Conservation (phyloP, 2,797 vertebrate species). For the Malacoctenus gilli region DNA sequence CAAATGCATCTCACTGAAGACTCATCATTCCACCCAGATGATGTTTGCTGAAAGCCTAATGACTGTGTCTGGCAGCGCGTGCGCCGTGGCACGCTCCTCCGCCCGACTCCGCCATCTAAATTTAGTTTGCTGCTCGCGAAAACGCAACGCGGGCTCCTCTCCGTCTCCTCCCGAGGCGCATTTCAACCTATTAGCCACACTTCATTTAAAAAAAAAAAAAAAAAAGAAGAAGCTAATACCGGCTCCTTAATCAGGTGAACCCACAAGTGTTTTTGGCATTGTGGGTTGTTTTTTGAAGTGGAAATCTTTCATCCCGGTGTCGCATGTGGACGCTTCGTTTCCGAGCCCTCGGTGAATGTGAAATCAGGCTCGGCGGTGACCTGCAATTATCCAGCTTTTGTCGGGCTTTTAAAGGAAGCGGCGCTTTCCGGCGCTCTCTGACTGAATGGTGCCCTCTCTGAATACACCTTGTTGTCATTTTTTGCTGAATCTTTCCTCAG, state of each 20-base stretch:
- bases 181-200: slow-evolving; percentile 50
- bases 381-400: slow-evolving; percentile 7
- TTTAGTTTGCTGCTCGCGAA: slow-evolving; percentile 58
- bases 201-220: too few relatives aligned
- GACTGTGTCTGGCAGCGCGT: slow-evolving; percentile 42
- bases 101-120: slow-evolving; percentile 64
- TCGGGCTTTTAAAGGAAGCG: background rate
- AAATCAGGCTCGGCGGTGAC: slow-evolving; percentile 3
- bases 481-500: too few relatives aligned
- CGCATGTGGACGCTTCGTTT: too few relatives aligned
- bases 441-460: too few relatives aligned
- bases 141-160: slow-evolving; percentile 19
- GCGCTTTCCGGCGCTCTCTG: too few relatives aligned
- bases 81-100: slow-evolving; percentile 41
- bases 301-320: slow-evolving; percentile 20
- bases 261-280: slow-evolving; percentile 15
- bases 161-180: slow-evolving; percentile 34
- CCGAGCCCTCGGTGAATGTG: background rate
- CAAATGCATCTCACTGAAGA: slow-evolving; percentile 62
- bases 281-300: background rate
- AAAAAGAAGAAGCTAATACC: slow-evolving; percentile 14
- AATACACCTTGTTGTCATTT: too few relatives aligned
- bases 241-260: slow-evolving; percentile 7
- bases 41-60: slow-evolving; percentile 67
- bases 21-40: slow-evolving; percentile 68